phyloP scores from a whole-genome alignment of 37 sponge, comb jelly and placozoan species.

The Beroe forskalii region DNA sequence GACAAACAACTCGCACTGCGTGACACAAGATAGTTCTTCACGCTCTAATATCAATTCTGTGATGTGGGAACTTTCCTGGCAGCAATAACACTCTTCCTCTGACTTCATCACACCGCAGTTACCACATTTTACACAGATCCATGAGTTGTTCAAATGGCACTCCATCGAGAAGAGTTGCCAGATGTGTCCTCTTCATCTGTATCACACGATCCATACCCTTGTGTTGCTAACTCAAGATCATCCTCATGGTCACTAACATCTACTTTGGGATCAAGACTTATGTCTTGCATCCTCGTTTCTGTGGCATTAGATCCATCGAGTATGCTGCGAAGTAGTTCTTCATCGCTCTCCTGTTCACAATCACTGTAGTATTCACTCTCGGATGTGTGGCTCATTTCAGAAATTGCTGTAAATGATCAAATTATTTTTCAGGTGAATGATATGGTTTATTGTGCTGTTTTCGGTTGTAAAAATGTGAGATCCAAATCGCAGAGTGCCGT shows the following conservation, averaged over 20 bases:
- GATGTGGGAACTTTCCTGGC: neutral
- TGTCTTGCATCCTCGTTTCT: no score
- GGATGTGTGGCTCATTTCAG: no score
- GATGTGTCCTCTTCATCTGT: neutral
- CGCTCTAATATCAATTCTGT: neutral
- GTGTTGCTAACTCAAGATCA: no score
- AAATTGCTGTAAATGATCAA: no score
- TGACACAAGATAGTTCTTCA: no score
- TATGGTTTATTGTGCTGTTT: neutral
- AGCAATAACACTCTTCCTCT: neutral
- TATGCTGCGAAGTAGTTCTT: no score
- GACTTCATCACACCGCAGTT: neutral
- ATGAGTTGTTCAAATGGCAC: no score
- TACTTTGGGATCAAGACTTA: no score
- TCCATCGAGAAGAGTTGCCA: no score
- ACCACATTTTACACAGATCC: neutral
- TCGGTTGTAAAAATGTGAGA: neutral
- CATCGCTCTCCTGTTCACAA: neutral
- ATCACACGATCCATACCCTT: neutral
- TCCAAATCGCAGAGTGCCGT: neutral
- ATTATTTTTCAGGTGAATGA: neutral
- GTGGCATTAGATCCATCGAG: no score
- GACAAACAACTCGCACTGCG: no score
- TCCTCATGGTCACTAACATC: no score
- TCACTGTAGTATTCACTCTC: neutral